Percentiles rank a stretch among this genome's conserved stretches.
Conservation (phyloP, 2,797 vertebrate genomes). For the Anguilla megastoma region DNA sequence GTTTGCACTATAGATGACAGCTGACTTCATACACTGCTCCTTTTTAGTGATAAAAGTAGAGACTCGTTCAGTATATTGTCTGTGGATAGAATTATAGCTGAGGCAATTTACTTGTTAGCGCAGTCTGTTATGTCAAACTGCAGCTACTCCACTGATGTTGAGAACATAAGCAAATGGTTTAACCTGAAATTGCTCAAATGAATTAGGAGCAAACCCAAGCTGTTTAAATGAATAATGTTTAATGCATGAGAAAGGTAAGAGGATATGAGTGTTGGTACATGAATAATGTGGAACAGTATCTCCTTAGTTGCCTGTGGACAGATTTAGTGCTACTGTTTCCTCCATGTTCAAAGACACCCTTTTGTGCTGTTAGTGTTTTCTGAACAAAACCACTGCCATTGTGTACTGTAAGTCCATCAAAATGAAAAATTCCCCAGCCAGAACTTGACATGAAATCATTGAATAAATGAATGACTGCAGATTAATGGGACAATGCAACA, state of each 20-base stretch:
- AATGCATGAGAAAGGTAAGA: constrained; percentile 1
- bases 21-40: not conserved
- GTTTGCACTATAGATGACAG: not conserved
- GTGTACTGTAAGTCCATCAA: not conserved
- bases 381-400: not conserved
- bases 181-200: not conserved
- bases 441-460: not conserved
- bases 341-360: not conserved
- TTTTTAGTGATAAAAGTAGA: not conserved
- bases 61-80: not conserved
- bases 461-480: not conserved
- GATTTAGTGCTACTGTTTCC: not conserved
- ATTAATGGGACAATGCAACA: not conserved
- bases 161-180: not conserved
- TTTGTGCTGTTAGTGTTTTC: not conserved
- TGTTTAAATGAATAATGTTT: not conserved
- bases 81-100: not conserved
- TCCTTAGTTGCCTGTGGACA: not conserved
- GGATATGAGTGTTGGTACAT: constrained; percentile 2
- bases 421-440: constrained; percentile 7
- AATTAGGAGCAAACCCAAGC: not conserved
- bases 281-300: not conserved
- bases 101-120: not conserved
- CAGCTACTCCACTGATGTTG: not conserved
- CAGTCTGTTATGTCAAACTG: not conserved